These are phyloP conservation scores for Oryzias dopingdopingensis DNA, from an alignment of 2,797 vertebrate genomes.

Conservation along the genomic window DNA sequence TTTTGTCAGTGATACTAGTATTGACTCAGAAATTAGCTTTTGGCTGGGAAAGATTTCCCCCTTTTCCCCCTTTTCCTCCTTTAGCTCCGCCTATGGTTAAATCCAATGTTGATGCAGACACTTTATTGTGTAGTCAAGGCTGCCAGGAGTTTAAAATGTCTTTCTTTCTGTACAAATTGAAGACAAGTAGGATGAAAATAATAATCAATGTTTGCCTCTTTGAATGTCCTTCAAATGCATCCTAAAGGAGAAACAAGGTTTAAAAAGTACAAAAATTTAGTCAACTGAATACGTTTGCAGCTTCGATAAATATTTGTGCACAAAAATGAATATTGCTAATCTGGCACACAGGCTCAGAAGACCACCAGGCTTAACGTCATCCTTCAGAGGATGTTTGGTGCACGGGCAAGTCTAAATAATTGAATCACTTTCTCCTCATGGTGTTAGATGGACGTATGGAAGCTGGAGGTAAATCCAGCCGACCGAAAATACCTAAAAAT, in stretches of 20 bases:
- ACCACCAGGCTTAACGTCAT: conserved; percentile 60
- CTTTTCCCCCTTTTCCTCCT: too few relatives aligned
- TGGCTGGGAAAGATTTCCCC: too few relatives aligned
- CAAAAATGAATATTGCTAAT: conserved; percentile 38
- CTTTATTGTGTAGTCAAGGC: too few relatives aligned
- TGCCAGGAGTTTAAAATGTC: too few relatives aligned
- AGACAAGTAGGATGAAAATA: too few relatives aligned
- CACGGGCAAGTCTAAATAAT: conserved; percentile 71
- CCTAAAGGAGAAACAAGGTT: not conserved
- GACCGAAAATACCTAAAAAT: conserved; percentile 70
- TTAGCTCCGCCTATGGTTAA: too few relatives aligned
- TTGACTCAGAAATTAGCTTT: too few relatives aligned
- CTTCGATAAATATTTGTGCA: conserved; percentile 17
- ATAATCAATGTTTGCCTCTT: too few relatives aligned
- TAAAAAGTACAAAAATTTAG: conserved; percentile 13
- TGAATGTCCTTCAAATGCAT: too few relatives aligned
- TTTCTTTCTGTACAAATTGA: too few relatives aligned
- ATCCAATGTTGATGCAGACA: too few relatives aligned
- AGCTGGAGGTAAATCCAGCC: conserved; percentile 68
- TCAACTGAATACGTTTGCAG: conserved; percentile 28
- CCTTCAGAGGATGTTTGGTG: conserved; percentile 69
- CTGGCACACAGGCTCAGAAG: conserved; percentile 41
- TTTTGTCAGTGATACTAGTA: too few relatives aligned
- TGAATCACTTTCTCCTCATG: conserved; percentile 59
- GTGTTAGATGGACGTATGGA: conserved; percentile 57